These are phyloP conservation scores for Xenentodon cancila DNA, from an alignment of 2,797 vertebrate species.

Conservation along the genomic window DNA sequence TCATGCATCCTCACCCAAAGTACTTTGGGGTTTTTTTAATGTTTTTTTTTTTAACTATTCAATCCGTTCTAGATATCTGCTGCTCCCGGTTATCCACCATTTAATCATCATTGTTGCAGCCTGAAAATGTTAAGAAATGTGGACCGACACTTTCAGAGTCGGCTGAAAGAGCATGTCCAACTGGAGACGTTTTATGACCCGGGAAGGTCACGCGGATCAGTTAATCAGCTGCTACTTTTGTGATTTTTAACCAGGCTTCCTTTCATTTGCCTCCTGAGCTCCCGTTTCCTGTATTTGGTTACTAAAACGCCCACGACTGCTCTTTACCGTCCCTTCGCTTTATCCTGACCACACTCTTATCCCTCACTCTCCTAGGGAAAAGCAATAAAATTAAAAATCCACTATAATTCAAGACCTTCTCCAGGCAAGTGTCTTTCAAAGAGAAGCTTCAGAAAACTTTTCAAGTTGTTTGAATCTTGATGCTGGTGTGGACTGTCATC, in stretches of 20 bases:
- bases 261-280: constrained; percentile 27
- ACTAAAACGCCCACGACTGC: constrained; percentile 58
- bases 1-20: constrained; percentile 31
- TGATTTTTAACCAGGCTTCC: constrained; percentile 19
- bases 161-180: no score
- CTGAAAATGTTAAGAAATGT: constrained; percentile 4
- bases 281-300: constrained; percentile 48
- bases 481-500: no score
- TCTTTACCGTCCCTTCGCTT: constrained; percentile 38
- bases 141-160: no score
- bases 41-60: not conserved
- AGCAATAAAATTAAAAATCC: constrained; percentile 56
- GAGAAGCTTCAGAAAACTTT: constrained; percentile 27
- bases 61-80: constrained; percentile 17
- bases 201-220: constrained; percentile 42
- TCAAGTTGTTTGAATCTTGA: constrained; percentile 4
- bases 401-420: constrained; percentile 46
- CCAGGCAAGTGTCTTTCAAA: constrained; percentile 15
- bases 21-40: constrained; percentile 24
- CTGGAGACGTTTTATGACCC: not conserved
- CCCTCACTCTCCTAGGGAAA: constrained; percentile 34
- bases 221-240: constrained; percentile 44
- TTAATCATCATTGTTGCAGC: not conserved
- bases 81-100: not conserved
- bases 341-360: constrained; percentile 16